phyloP scores from a whole-genome alignment of 2,113 vertebrate genomes.

The Myiopsitta monachus region DNA sequence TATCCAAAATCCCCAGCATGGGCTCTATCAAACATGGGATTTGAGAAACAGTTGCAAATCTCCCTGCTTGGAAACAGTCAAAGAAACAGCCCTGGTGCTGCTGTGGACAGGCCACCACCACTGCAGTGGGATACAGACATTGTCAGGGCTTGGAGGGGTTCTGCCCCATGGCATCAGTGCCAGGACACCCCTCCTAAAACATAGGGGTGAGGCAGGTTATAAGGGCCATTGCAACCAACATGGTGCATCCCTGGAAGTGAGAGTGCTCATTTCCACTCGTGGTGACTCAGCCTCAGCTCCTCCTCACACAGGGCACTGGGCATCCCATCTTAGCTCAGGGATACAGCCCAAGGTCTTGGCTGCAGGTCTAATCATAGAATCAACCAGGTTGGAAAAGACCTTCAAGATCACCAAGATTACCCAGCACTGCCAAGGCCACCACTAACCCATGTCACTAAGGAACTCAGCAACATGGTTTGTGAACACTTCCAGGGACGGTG shows the following conservation, averaged over 20 bases:
- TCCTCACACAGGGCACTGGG: not conserved
- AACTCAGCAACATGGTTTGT: too few relatives aligned
- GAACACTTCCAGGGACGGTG: too few relatives aligned
- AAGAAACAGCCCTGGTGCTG: not conserved
- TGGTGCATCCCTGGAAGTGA: fast-evolving
- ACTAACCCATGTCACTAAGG: too few relatives aligned
- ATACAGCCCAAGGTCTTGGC: not conserved
- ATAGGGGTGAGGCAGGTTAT: not conserved
- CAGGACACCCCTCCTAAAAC: not conserved
- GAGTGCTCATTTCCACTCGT: too few relatives aligned
- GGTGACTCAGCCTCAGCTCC: constrained; percentile 5
- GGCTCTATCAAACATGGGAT: not conserved
- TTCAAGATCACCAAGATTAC: too few relatives aligned
- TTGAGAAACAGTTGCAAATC: not conserved
- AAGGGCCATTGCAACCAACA: not conserved
- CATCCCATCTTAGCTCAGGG: not conserved
- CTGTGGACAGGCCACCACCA: not conserved
- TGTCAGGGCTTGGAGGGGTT: fast-evolving
- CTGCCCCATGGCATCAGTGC: not conserved
- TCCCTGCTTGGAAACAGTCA: not conserved
- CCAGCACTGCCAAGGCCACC: too few relatives aligned
- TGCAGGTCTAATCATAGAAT: not conserved
- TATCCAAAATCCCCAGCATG: not conserved
- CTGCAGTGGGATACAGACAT: not conserved
- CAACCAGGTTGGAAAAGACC: too few relatives aligned